These are phyloP conservation scores for Saccopteryx leptura DNA, from an alignment of 2,113 vertebrate species.

Conservation along the genomic window DNA sequence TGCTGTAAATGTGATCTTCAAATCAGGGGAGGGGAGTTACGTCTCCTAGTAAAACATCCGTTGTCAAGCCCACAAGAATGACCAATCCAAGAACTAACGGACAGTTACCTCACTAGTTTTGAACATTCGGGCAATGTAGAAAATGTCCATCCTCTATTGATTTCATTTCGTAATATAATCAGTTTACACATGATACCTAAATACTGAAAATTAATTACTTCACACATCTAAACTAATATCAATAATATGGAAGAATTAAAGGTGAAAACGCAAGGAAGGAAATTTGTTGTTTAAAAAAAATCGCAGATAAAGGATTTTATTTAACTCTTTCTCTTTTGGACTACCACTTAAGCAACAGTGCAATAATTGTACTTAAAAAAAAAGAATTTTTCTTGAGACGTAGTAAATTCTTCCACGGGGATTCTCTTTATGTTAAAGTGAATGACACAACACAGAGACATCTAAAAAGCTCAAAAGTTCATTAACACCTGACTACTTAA, in stretches of 20 bases:
- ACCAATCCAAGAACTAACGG: neutral
- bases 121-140: neutral
- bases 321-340: neutral
- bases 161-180: neutral
- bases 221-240: neutral
- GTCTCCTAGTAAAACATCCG: neutral
- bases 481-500: conserved; percentile 61
- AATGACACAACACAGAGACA: conserved; percentile 60
- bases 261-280: neutral
- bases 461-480: conserved; percentile 26
- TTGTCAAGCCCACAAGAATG: neutral
- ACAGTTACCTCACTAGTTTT: neutral
- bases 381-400: conserved; percentile 8
- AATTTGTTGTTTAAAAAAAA: neutral
- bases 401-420: conserved; percentile 25
- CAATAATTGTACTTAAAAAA: neutral
- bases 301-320: neutral
- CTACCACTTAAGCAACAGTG: neutral
- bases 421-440: conserved; percentile 55
- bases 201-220: conserved; percentile 18
- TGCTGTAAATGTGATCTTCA: neutral
- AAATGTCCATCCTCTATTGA: neutral
- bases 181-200: neutral
- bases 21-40: neutral
- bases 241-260: neutral